phyloP scores from a whole-genome alignment of 2,797 vertebrate species.

The Chanos chanos region DNA sequence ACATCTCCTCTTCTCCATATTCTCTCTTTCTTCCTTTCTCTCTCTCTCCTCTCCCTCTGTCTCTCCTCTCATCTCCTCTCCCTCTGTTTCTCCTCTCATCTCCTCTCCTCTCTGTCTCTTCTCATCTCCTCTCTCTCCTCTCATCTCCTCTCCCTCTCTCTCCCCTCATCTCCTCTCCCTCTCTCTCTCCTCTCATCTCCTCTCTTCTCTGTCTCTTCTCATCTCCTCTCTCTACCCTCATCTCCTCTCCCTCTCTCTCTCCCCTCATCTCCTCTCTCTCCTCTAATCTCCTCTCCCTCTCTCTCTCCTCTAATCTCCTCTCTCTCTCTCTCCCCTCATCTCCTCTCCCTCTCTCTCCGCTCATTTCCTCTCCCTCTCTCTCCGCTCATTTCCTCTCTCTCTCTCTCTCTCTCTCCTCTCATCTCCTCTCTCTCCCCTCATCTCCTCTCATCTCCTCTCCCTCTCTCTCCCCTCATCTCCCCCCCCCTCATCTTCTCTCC shows the following conservation, averaged over 20 bases:
- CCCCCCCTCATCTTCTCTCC: neutral
- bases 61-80: neutral
- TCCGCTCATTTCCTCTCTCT: too few relatives aligned
- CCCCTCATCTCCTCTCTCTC: slow-evolving; percentile 6
- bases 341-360: neutral
- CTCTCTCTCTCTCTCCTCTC: slow-evolving; percentile 23
- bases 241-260: neutral
- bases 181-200: too few relatives aligned
- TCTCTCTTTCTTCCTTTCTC: neutral
- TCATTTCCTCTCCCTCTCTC: neutral
- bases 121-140: neutral
- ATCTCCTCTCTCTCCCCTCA: neutral
- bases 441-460: neutral
- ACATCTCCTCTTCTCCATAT: neutral
- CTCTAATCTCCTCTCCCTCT: neutral
- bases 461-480: neutral
- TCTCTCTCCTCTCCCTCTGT: neutral
- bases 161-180: too few relatives aligned
- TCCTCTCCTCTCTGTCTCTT: neutral
- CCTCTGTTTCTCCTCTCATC: neutral
- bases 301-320: neutral
- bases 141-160: slow-evolving; percentile 3
- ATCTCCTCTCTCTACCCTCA: slow-evolving; percentile 38
- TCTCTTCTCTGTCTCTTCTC: neutral
- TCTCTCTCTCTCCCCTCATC: neutral